Evolutionary conservation across 2,888 invertebrate genomes (phyloP).

Genomic region (Drosophila pullipes): DNA sequence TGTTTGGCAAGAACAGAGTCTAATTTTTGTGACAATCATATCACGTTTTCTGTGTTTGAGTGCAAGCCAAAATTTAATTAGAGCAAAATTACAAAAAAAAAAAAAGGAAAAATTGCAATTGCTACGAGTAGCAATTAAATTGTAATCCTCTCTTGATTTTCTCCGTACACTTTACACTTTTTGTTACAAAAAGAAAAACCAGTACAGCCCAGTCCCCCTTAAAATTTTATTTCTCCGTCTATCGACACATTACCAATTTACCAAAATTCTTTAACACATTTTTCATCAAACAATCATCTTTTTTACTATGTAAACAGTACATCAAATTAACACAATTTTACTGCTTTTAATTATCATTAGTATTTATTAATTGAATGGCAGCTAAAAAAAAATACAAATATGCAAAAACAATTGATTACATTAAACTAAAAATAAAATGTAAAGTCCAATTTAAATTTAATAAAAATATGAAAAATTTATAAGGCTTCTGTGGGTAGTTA

Average conservation of each 20-base stretch:
- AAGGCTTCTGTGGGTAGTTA: background rate
- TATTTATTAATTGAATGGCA: background rate
- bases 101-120: background rate
- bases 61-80: background rate
- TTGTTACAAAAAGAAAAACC: background rate
- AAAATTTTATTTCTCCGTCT: background rate
- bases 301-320: background rate
- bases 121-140: background rate
- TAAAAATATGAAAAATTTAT: background rate
- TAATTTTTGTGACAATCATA: background rate
- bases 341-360: background rate
- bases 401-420: too few relatives aligned
- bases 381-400: background rate
- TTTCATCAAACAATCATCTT: background rate
- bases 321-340: background rate
- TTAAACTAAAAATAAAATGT: too few relatives aligned
- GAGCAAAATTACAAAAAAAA: background rate
- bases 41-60: background rate
- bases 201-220: background rate
- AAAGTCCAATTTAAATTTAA: background rate
- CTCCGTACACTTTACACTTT: background rate
- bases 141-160: background rate
- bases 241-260: background rate
- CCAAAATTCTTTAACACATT: background rate
- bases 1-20: background rate